Evolutionary conservation across 2,113 vertebrate species (phyloP).

Genomic region (Leptosomus discolor): DNA sequence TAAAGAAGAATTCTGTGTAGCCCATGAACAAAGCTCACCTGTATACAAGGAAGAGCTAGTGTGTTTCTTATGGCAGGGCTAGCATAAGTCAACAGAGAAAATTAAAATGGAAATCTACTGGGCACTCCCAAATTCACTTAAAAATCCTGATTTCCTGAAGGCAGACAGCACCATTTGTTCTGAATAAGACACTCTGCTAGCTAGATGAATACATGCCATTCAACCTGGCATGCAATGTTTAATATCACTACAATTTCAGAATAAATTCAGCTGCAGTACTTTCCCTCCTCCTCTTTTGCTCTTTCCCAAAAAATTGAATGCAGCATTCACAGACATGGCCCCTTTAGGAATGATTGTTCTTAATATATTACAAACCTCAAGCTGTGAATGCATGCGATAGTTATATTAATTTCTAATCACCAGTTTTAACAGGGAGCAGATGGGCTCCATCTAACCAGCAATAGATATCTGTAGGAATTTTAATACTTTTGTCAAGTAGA

Average conservation of each 20-base stretch:
- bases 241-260: background rate
- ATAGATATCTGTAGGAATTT: background rate
- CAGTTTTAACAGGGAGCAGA: constrained; percentile 7
- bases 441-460: background rate
- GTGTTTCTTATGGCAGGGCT: background rate
- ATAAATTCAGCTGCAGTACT: background rate
- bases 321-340: background rate
- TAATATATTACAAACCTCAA: background rate
- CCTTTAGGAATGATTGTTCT: background rate
- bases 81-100: background rate
- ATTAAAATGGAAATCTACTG: background rate
- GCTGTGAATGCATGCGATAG: background rate
- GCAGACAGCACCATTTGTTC: background rate
- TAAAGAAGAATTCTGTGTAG: background rate
- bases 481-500: background rate
- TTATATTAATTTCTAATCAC: constrained; percentile 26
- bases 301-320: constrained; percentile 32
- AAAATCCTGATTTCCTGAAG: background rate
- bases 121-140: background rate
- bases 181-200: background rate
- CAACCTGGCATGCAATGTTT: background rate
- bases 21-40: background rate
- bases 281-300: background rate
- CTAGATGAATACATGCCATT: background rate
- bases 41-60: background rate